Evolutionary conservation across 1,140 invertebrate genomes (phyloP), one percentile per base, ranked within the genome.

Genomic region (Drosophila orosa): DNA sequence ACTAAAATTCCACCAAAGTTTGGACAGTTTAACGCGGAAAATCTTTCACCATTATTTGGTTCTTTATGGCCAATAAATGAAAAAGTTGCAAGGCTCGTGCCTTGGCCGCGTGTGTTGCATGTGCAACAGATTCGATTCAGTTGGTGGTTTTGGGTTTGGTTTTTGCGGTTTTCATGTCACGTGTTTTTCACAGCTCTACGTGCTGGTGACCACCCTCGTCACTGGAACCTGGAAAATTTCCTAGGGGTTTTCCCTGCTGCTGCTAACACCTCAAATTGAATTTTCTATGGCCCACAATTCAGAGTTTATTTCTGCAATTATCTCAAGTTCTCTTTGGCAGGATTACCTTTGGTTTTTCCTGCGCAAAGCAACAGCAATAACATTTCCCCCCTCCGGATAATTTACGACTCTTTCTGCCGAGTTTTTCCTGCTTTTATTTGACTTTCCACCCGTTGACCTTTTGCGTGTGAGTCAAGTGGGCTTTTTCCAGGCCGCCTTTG

Each of bases 21-120:
- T 82, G 40, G 83, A 87, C 74, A 85, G 67, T 85, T 85, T 73
- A 50, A 63, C 60, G 58, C 58, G 31, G 55, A 67, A 77, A 78
- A 40, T 69, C 66, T 59, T 56, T 59, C 42, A 61, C 17, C 57
- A 50, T 63, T 57, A 78, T 80, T 62, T 44, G 45, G 33, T 65
- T 81, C 60, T 84, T 78, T 86, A 86, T 86, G 79, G 62, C 55
- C 83, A 82, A 87, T 87, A 82, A 85, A 78, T 55, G 82, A 50
- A 65, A 76, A 81, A 74, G 47, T 82, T 71, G 54, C 61, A 54
- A 55, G 29, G 55, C 54, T 35, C 68, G 73, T 61, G 69, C 35
- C 35, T 71, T 76, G 66, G 62, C 73, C 66, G n/a, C 27, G 29
- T 33, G 50, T 24, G 54, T 12, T 72, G 68, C 68, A 72, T 72